Conservation (phyloP, 2,113 vertebrate species). For the Labeo rohita region DNA sequence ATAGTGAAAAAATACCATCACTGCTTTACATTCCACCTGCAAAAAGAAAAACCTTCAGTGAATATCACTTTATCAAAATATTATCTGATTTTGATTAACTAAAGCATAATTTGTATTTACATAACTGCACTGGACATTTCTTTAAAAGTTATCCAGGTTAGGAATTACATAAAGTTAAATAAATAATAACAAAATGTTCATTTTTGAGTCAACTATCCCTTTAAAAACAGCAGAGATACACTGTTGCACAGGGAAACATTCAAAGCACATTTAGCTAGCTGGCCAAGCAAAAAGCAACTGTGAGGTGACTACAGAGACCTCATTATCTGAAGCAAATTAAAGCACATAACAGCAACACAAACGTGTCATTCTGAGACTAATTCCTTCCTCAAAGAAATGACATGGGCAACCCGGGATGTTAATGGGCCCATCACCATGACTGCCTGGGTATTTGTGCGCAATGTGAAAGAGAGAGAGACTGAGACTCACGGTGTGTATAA, state of each 20-base stretch:
- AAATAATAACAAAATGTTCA: not conserved
- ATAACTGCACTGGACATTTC: not conserved
- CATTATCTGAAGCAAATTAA: slow-evolving; percentile 45
- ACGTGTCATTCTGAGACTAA: slow-evolving; percentile 27
- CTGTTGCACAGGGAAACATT: not conserved
- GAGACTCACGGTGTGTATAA: slow-evolving; percentile 82
- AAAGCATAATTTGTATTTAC: not conserved
- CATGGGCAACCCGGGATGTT: slow-evolving; percentile 27
- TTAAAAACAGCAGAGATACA: not conserved
- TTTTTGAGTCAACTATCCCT: not conserved
- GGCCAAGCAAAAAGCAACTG: slow-evolving; percentile 13
- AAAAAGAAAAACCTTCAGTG: slow-evolving; percentile 5
- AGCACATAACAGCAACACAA: not conserved
- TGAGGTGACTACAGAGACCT: slow-evolving; percentile 34
- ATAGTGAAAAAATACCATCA: slow-evolving; percentile 99
- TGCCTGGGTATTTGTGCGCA: slow-evolving; percentile 3
- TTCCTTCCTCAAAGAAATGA: slow-evolving; percentile 32
- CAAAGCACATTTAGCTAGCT: slow-evolving; percentile 9
- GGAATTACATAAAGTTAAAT: not conserved
- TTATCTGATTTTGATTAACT: not conserved
- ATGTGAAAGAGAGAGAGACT: not conserved
- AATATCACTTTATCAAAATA: not conserved
- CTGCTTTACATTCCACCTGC: slow-evolving; percentile 93
- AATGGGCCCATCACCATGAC: slow-evolving; percentile 37
- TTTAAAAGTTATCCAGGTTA: not conserved